Evolutionary conservation across 1,140 invertebrate species (phyloP).

Genomic region (Formica selysi): DNA sequence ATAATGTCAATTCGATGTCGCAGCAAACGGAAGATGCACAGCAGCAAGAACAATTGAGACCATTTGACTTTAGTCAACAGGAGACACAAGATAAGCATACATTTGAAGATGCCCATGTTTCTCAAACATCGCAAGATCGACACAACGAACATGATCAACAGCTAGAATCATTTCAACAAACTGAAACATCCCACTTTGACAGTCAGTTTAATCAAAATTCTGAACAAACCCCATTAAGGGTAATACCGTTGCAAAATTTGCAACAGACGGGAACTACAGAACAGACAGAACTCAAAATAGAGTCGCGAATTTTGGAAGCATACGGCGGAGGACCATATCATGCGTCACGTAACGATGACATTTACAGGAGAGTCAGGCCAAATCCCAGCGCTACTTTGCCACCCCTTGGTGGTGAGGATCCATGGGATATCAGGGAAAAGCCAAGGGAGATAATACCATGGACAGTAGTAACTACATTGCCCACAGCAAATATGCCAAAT

Average conservation of each 20-base stretch:
- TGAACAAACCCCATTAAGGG: neutral
- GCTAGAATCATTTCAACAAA: conserved; percentile 43
- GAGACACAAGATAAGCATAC: conserved; percentile 26
- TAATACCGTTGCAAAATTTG: conserved; percentile 22
- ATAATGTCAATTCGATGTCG: conserved; percentile 26
- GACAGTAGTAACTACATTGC: conserved; percentile 22
- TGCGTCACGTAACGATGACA: conserved; percentile 66
- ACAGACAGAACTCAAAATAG: conserved; percentile 39
- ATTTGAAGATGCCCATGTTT: neutral
- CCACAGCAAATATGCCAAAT: conserved; percentile 29
- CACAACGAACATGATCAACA: conserved; percentile 23
- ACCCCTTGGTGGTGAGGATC: conserved; percentile 65
- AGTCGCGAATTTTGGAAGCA: conserved; percentile 79
- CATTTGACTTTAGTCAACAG: conserved; percentile 26
- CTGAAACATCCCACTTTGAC: neutral
- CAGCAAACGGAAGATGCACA: conserved; percentile 31
- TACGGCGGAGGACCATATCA: conserved; percentile 80
- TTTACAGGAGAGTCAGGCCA: conserved; percentile 72
- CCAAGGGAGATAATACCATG: conserved; percentile 60
- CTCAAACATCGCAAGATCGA: conserved; percentile 10
- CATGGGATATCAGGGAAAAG: conserved; percentile 79
- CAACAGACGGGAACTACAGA: neutral
- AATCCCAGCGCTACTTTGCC: conserved; percentile 79
- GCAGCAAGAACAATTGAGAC: conserved; percentile 21
- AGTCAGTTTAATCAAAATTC: conserved; percentile 28